Conservation (phyloP, 2,113 vertebrate species). For the Pavo muticus region DNA sequence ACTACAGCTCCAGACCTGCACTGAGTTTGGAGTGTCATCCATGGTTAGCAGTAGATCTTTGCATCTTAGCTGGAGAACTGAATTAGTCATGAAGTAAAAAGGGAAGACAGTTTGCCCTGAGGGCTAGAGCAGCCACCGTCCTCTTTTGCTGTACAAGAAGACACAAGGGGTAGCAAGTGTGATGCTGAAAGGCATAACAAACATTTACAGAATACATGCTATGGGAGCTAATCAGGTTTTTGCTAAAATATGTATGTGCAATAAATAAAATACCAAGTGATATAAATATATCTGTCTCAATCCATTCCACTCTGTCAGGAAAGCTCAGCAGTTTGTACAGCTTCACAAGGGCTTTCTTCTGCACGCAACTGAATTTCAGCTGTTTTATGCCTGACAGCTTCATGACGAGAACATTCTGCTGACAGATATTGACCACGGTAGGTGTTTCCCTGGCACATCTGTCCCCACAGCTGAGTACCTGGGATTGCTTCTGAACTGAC, state of each 20-base stretch:
- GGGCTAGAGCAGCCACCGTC: neutral
- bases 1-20: neutral
- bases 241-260: constrained; percentile 46
- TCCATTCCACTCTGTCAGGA: neutral
- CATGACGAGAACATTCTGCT: neutral
- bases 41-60: neutral
- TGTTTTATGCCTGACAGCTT: neutral
- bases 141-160: neutral
- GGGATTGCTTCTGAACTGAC: neutral
- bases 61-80: neutral
- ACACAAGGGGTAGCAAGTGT: neutral
- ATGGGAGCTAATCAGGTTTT: neutral
- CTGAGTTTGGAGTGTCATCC: neutral
- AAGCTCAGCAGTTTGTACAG: neutral
- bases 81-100: neutral
- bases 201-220: neutral
- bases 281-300: constrained; percentile 23
- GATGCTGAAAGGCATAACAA: neutral
- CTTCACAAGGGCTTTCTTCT: neutral
- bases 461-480: neutral
- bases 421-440: neutral
- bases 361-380: neutral
- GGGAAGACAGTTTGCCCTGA: neutral
- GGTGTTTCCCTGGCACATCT: neutral
- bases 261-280: constrained; percentile 55